Conservation (phyloP, 2,888 invertebrate species). For the Amblyjoppa proteus region DNA sequence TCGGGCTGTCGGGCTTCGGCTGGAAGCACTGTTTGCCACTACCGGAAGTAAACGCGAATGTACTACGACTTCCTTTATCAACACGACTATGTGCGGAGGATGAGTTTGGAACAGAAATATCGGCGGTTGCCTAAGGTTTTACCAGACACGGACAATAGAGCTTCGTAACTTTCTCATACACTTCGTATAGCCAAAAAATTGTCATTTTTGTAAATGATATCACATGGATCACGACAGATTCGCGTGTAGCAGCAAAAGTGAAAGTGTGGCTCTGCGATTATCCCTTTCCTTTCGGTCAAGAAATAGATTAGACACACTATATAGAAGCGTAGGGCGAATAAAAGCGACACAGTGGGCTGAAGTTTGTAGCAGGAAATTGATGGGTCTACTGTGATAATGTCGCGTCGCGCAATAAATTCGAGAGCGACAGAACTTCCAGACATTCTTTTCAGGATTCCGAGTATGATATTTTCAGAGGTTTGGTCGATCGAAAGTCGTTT, state of each 20-base stretch:
- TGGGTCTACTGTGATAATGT: constrained; percentile 58
- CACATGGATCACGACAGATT: neutral
- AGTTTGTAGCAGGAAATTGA: constrained; percentile 49
- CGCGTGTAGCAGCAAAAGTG: neutral
- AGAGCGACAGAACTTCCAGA: neutral
- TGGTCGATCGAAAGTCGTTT: neutral
- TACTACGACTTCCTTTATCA: constrained; percentile 39
- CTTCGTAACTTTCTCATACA: neutral
- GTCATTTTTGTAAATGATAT: constrained; percentile 14
- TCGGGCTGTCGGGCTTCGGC: constrained; percentile 40
- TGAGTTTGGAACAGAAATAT: constrained; percentile 25
- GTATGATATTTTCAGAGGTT: neutral
- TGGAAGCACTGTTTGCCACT: constrained; percentile 52
- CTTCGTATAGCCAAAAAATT: neutral
- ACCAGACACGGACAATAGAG: neutral
- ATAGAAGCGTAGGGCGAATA: neutral
- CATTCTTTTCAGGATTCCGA: neutral
- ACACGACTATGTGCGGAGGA: constrained; percentile 25
- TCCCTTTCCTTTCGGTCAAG: neutral
- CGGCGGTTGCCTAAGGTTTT: neutral
- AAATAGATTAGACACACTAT: constrained; percentile 3
- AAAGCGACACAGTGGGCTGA: neutral
- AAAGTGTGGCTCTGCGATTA: neutral
- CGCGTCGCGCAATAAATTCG: constrained; percentile 29
- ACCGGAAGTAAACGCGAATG: constrained; percentile 68